Conservation (phyloP, 2,888 invertebrate species). For the Minunthozetes semirufus region DNA sequence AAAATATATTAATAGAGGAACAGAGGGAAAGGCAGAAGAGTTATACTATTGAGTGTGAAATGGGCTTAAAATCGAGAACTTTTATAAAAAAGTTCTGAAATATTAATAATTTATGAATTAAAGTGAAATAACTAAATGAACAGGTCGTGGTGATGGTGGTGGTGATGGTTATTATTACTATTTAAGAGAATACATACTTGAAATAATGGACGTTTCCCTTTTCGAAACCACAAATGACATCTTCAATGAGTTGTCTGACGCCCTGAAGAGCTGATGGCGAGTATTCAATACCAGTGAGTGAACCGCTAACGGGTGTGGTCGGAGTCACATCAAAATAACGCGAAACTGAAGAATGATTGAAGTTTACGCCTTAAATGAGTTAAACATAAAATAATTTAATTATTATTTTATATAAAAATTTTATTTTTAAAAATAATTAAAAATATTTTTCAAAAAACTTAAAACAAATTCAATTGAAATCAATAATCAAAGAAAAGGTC, state of each 20-base stretch:
- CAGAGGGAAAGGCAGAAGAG: no score
- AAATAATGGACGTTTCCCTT: constrained; percentile 42
- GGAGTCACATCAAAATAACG: constrained; percentile 36
- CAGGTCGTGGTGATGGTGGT: no score
- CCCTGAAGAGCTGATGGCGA: constrained; percentile 33
- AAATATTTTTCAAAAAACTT: no score
- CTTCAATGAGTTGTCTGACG: constrained; percentile 39
- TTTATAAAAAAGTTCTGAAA: no score
- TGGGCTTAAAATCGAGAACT: no score
- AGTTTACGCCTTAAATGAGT: constrained; percentile 28
- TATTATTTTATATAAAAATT: neutral
- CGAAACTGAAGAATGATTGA: constrained; percentile 28
- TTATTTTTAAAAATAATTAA: neutral
- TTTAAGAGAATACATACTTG: constrained; percentile 38
- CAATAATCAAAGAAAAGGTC: no score
- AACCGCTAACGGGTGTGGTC: constrained; percentile 15
- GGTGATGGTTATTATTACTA: no score
- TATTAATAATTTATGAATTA: no score
- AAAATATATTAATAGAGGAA: no score
- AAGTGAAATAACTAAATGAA: no score
- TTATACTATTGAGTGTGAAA: no score
- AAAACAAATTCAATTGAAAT: no score
- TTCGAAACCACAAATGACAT: constrained; percentile 41
- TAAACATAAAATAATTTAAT: neutral
- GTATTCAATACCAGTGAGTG: constrained; percentile 3